Percentiles rank a stretch among this genome's conserved stretches.
phyloP scores from a whole-genome alignment of 92 coral and sea anemone genomes.

The Siderastrea radians region DNA sequence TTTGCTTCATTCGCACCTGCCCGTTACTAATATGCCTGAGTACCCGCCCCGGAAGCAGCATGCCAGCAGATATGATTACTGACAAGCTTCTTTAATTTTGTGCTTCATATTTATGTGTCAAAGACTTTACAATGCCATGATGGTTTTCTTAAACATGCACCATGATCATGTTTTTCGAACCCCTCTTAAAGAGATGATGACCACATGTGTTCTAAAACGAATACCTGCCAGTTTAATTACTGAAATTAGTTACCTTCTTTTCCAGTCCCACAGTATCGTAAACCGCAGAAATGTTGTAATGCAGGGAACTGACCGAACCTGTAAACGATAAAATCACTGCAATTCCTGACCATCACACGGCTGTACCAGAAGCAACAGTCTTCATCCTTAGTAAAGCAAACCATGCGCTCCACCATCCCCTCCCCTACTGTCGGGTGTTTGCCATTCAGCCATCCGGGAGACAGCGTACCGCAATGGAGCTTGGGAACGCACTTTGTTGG shows the following conservation, averaged over 20 bases:
- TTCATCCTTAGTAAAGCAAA: conserved; percentile 29
- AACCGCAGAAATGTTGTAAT: not conserved
- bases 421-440: conserved; percentile 49
- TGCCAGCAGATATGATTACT: no score
- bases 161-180: not conserved
- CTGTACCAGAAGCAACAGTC: conserved; percentile 48
- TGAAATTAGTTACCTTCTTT: conserved; percentile 3
- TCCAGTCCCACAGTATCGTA: conserved; percentile 53
- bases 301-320: conserved; percentile 22
- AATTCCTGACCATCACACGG: conserved; percentile 31
- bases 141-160: no score
- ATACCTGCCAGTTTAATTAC: no score
- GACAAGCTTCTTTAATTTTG: no score
- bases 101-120: no score
- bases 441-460: conserved; percentile 61
- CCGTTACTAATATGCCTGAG: not conserved
- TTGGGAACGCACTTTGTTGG: conserved; percentile 46
- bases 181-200: no score
- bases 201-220: no score
- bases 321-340: conserved; percentile 37
- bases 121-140: no score
- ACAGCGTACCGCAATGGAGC: conserved; percentile 42
- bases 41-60: no score
- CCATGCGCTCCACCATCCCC: conserved; percentile 43
- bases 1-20: not conserved